Base-by-base conservation (phyloP, 2,113 vertebrate species). In the Willisornis vidua region DNA sequence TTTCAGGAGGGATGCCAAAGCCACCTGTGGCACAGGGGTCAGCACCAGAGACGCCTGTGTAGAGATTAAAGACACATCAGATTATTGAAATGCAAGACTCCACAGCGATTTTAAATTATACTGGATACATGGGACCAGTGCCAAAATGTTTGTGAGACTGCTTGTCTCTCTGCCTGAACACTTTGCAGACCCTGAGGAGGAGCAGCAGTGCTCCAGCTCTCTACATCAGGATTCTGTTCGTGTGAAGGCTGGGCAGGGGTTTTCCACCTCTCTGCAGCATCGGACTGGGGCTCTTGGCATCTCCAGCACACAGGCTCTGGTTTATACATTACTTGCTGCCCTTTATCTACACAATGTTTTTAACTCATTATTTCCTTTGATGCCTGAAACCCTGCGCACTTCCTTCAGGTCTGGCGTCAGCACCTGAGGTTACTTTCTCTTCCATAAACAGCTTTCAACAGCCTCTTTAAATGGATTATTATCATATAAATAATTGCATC, bases 191-290 rank as follows among this genome's bases (percentile, higher is more conserved):
- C 51, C 28, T 6, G 63, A 52, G 74, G 43, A 37, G 58, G 17
- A 17, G 0, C 1, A 87, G 35, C 8, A 9, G 26, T 14, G 41
- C 8, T 85, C 26, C 20, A 0, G 0, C 18, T 62, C 51, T 58
- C 14, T 37, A 6, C 8, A 33, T 43, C 45, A 58, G 59, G 26
- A 49, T 45, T 81, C 68, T 37, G 15, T 8, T 10, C 6, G 20
- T 12, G 0, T 8, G 26, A 63, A 54, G 35, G 11, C 3, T 68
- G 63, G 35, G 33, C 26, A 51, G 43, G 35, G 23, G 29, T 37
- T 19, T 51, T 49, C 52, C 52, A 43, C 29, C 29, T 20, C 25
- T 37, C 29, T 59, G 33, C 8, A n/a, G 14, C 19, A 1, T 28
- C 10, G 20, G 7, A 0, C 1, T 57, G 59, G 45, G 33, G 9